These are phyloP conservation scores for Agrochola lota DNA, from an alignment of 2,888 invertebrate genomes.

Conservation along the genomic window DNA sequence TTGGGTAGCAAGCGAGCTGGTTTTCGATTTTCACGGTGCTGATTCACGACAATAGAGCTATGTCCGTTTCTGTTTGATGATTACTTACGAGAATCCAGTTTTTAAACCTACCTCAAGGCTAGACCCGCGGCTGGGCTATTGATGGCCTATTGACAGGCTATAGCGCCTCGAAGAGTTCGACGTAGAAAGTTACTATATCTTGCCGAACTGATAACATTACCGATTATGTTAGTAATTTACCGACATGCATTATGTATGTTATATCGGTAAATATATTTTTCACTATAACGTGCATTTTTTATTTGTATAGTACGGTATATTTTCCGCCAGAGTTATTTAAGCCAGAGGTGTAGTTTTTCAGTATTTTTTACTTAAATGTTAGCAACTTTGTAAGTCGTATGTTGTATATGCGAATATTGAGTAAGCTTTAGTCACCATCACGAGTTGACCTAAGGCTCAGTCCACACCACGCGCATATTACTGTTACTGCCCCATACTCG, in stretches of 20 bases:
- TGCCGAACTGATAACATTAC: slow-evolving; percentile 5
- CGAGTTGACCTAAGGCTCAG: slow-evolving; percentile 47
- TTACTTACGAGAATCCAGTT: slow-evolving; percentile 81
- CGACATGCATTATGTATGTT: neutral
- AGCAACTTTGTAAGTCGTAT: neutral
- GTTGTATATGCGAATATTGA: neutral
- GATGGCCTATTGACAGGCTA: slow-evolving; percentile 51
- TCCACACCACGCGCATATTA: slow-evolving; percentile 28
- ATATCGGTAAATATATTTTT: neutral
- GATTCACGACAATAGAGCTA: slow-evolving; percentile 87
- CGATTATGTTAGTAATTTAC: slow-evolving; percentile 18
- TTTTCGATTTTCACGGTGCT: slow-evolving; percentile 90
- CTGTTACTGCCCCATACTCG: slow-evolving; percentile 29
- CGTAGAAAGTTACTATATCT: slow-evolving; percentile 17
- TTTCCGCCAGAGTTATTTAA: neutral
- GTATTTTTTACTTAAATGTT: neutral
- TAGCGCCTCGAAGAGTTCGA: slow-evolving; percentile 13
- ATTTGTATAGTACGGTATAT: neutral
- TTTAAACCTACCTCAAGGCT: slow-evolving; percentile 89
- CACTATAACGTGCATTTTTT: neutral
- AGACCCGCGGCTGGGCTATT: slow-evolving; percentile 60
- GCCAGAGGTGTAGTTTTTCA: neutral
- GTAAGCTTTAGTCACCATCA: slow-evolving; percentile 5
- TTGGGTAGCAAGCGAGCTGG: slow-evolving; percentile 73
- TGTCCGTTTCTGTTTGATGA: slow-evolving; percentile 84